Evolutionary conservation across 2,113 vertebrate genomes (phyloP).

Genomic region (Carassius carassius): DNA sequence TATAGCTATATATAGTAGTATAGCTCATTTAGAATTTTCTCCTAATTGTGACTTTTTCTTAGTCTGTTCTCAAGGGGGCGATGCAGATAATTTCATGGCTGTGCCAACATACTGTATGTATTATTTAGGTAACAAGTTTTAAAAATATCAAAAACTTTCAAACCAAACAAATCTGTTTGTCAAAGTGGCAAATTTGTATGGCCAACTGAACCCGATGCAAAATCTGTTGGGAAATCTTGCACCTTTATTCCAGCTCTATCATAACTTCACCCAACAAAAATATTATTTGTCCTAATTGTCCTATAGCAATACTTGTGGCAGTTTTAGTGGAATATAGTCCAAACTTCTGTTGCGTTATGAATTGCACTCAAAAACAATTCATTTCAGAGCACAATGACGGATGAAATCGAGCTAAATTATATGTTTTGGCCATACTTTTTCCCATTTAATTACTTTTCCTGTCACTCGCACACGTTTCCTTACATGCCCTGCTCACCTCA

Average conservation of each 20-base stretch:
- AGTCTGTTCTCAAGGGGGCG: neutral
- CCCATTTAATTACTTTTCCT: neutral
- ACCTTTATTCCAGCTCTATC: too few relatives aligned
- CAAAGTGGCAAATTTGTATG: neutral
- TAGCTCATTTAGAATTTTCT: neutral
- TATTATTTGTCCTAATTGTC: neutral
- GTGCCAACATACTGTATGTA: neutral
- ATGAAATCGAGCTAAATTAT: neutral
- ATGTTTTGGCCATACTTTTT: neutral
- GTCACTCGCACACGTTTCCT: neutral
- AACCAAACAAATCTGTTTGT: neutral
- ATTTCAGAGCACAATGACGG: neutral
- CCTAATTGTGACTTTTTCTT: neutral
- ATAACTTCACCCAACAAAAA: too few relatives aligned
- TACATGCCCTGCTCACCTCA: neutral
- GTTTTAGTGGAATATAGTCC: neutral
- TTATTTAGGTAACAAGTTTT: neutral
- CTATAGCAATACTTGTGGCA: neutral
- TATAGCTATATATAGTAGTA: too few relatives aligned
- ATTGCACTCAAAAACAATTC: neutral
- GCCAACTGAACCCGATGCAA: too few relatives aligned
- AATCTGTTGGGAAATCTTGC: too few relatives aligned
- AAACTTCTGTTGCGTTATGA: neutral
- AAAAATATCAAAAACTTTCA: neutral
- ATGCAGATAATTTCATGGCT: neutral